Base-by-base conservation (phyloP, 37 sponge, comb jelly and placozoan genomes). In the Oscarella lobularis region DNA sequence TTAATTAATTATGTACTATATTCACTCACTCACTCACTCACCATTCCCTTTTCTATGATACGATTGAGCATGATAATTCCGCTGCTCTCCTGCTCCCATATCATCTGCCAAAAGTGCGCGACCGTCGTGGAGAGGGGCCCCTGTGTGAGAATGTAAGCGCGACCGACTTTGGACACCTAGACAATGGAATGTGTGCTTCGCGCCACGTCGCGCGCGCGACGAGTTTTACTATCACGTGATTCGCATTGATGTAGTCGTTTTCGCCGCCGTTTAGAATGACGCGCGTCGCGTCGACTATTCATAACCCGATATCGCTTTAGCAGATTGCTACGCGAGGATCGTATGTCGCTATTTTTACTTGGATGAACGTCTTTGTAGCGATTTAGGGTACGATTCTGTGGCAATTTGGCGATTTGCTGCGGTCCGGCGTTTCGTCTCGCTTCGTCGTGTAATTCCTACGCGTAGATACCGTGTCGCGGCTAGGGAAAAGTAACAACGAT, bases 61-160 rank as follows among this genome's bases (percentile, higher is more conserved):
- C 81, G 85, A 81, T 94, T 94, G 60, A 94, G 84, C 95, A 94
- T 94, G 41, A 90, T 77, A 4, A 94, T 80, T 1, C 91, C 95
- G 1, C 69, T 38, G 1, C 74, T 74, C 41, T 84, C 80, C 86
- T 87, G 83, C 76, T 94, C 92, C 95, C 95, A 94, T 0, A 90
- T 82, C 95, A 94, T 90, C 79, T 90, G 88, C 95, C 95, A 94
- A 78, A 90, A 87, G 74, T 90, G 88, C 29, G 36, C 65, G 38
- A 76, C 40, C 2, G 95, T 94, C 66, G 83, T 81, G 39, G 73
- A 77, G 2, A 94, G 83, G 14, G 95, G 95, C 34, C 92, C 95
- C 86, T 93, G 83, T 29, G 83, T 67, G 2, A 90, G 73, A 31
- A 90, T 83, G 76, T 86, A 89, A 2, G 31, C 79, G 31, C 83